Conservation (phyloP, 2,797 vertebrate genomes). For the Phalanger gymnotis region DNA sequence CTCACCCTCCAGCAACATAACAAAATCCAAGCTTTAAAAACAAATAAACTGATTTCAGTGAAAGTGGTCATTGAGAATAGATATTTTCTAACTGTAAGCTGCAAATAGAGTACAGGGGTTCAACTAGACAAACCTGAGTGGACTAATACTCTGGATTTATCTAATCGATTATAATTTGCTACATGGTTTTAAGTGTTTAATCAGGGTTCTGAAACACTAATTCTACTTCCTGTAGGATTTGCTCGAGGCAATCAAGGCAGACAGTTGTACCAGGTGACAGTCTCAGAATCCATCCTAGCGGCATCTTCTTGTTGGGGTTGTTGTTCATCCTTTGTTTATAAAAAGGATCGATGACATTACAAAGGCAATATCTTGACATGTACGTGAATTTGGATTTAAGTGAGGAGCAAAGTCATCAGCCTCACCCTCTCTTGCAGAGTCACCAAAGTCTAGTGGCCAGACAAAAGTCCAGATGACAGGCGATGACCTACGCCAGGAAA, state of each 20-base stretch:
- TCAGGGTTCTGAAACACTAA: neutral
- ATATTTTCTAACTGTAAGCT: neutral
- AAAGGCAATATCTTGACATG: neutral
- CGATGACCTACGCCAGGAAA: neutral
- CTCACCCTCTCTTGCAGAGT: neutral
- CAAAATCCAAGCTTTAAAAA: neutral
- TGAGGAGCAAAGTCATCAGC: neutral
- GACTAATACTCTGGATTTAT: neutral
- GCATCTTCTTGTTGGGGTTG: neutral
- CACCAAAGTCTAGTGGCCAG: neutral
- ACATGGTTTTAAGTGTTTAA: neutral
- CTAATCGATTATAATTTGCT: neutral
- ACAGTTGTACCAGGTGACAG: neutral
- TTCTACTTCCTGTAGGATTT: neutral
- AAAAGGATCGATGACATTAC: neutral
- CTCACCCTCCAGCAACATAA: neutral
- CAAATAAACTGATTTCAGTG: neutral
- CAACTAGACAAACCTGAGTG: neutral
- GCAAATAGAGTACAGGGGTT: neutral
- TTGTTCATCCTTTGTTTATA: neutral
- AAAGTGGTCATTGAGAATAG: neutral
- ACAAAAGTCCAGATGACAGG: neutral
- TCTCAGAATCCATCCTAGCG: neutral
- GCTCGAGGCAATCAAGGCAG: neutral
- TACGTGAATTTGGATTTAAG: neutral